These are phyloP conservation scores for Dasyurus viverrinus DNA, from an alignment of 2,113 vertebrate genomes.

Conservation along the genomic window DNA sequence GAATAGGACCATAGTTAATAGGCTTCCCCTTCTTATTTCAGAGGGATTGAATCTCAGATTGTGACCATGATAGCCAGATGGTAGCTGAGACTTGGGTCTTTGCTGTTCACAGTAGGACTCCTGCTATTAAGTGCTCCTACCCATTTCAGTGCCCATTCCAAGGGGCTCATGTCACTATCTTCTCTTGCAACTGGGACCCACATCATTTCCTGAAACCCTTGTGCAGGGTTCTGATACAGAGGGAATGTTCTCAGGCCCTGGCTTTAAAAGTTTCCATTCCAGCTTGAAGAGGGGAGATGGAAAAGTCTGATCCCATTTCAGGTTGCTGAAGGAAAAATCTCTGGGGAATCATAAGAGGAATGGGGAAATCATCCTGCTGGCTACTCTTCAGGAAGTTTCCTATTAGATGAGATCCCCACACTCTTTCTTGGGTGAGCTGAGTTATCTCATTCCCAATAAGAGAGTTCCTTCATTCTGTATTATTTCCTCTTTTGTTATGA, in stretches of 20 bases:
- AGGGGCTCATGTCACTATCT: too few relatives aligned
- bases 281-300: neutral
- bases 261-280: neutral
- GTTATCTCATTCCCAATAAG: neutral
- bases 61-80: neutral
- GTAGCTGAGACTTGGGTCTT: neutral
- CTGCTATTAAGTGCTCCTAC: neutral
- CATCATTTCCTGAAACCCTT: too few relatives aligned
- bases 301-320: neutral
- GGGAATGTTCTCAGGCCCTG: neutral
- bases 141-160: neutral
- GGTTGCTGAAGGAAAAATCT: neutral
- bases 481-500: neutral
- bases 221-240: neutral
- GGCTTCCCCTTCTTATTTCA: neutral
- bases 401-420: neutral
- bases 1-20: neutral
- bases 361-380: neutral
- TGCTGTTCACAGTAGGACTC: neutral
- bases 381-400: neutral
- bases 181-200: neutral
- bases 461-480: neutral
- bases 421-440: neutral
- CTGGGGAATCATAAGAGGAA: neutral
- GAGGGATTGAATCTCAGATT: neutral